Conservation (phyloP, 2,797 vertebrate species). For the Acrocephalus scirpaceus region DNA sequence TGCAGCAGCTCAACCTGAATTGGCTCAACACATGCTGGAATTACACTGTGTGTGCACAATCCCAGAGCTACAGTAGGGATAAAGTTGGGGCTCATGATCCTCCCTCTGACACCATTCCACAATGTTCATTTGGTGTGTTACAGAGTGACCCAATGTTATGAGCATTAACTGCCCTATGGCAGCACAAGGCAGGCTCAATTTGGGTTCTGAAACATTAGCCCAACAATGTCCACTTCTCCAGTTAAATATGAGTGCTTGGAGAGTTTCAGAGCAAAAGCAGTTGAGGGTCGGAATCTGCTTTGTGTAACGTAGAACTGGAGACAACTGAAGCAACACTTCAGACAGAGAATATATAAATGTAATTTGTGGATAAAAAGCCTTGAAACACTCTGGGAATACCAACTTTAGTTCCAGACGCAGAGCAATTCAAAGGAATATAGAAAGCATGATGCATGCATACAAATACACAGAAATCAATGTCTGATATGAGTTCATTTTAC, state of each 20-base stretch:
- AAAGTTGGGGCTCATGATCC: neutral
- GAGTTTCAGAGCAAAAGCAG: neutral
- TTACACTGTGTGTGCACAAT: neutral
- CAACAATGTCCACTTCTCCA: neutral
- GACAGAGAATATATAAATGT: neutral
- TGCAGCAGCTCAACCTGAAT: neutral
- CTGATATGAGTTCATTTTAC: slow-evolving; percentile 1
- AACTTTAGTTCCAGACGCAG: neutral
- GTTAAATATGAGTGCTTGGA: neutral
- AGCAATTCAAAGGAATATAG: neutral
- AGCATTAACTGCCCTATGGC: neutral
- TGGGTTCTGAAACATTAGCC: neutral
- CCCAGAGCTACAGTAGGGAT: neutral
- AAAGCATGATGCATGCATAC: neutral
- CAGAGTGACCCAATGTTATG: neutral
- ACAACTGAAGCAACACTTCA: neutral
- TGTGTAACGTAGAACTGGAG: neutral
- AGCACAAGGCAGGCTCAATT: neutral
- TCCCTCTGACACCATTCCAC: neutral
- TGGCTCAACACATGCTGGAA: neutral
- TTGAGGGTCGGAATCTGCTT: neutral
- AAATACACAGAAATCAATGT: slow-evolving; percentile 24
- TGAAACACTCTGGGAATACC: neutral
- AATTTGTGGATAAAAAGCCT: neutral
- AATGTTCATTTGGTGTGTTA: neutral